phyloP scores from a whole-genome alignment of 2,113 vertebrate genomes.

The Petrocephalus microphthalmus region DNA sequence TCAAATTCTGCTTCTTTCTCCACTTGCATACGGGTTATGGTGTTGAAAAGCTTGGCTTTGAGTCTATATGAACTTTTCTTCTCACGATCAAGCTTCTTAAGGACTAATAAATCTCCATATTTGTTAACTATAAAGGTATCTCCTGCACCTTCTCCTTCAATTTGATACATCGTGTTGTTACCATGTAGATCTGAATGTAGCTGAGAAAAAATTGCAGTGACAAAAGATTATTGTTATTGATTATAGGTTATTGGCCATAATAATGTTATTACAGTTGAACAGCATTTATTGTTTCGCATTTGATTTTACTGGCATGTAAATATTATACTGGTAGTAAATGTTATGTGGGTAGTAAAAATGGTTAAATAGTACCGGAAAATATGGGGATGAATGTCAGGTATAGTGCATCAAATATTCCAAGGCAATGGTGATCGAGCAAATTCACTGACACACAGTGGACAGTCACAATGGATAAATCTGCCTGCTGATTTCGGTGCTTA shows the following conservation, averaged over 20 bases:
- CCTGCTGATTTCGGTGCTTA: slow-evolving; percentile 35
- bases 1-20: slow-evolving; percentile 69
- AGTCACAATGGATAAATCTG: background rate
- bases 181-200: slow-evolving; percentile 63
- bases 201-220: slow-evolving; percentile 47
- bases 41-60: slow-evolving; percentile 66
- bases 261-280: background rate
- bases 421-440: background rate
- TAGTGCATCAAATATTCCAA: background rate
- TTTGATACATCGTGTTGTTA: slow-evolving; percentile 56
- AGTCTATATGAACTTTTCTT: slow-evolving; percentile 67
- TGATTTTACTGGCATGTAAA: background rate
- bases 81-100: slow-evolving; percentile 77
- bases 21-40: slow-evolving; percentile 47
- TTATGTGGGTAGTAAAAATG: background rate
- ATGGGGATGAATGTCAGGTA: background rate
- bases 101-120: slow-evolving; percentile 70
- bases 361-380: background rate
- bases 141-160: slow-evolving; percentile 72
- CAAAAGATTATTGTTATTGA: no score
- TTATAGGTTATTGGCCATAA: background rate
- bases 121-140: slow-evolving; percentile 70
- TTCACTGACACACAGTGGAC: background rate
- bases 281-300: background rate
- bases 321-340: background rate